Conservation (phyloP, 2,888 invertebrate genomes). For the Drosophila barbarae region DNA sequence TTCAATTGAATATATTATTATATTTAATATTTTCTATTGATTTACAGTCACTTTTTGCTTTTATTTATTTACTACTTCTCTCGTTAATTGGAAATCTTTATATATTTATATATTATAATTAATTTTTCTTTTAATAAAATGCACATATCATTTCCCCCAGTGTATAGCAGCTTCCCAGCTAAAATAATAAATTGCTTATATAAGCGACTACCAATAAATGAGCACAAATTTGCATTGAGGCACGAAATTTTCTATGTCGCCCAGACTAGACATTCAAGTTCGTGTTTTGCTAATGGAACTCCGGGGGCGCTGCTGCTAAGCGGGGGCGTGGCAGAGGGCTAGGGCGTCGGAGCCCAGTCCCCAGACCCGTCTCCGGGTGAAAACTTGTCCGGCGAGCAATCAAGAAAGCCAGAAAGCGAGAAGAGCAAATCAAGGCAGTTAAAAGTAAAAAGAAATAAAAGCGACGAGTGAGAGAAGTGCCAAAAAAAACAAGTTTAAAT, state of each 20-base stretch:
- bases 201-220: slow-evolving; percentile 15
- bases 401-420: slow-evolving; percentile 49
- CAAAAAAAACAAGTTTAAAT: slow-evolving; percentile 69
- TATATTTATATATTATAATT: not conserved
- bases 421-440: slow-evolving; percentile 64
- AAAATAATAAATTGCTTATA: slow-evolving; percentile 10
- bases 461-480: slow-evolving; percentile 60
- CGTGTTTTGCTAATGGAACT: slow-evolving; percentile 22
- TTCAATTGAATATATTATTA: no score
- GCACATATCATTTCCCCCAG: not conserved
- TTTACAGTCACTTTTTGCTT: no score
- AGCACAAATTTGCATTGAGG: slow-evolving; percentile 52
- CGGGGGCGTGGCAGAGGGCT: slow-evolving; percentile 10
- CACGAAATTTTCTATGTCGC: slow-evolving; percentile 31
- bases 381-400: slow-evolving; percentile 31
- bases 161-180: slow-evolving; percentile 2
- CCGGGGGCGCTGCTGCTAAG: not conserved
- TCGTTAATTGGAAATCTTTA: not conserved
- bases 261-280: slow-evolving; percentile 27
- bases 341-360: slow-evolving; percentile 12
- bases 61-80: no score
- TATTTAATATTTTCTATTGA: no score
- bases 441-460: slow-evolving; percentile 43
- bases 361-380: slow-evolving; percentile 4
- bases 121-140: not conserved